Conservation (phyloP, 2,888 invertebrate genomes). For the Sicus ferrugineus region DNA sequence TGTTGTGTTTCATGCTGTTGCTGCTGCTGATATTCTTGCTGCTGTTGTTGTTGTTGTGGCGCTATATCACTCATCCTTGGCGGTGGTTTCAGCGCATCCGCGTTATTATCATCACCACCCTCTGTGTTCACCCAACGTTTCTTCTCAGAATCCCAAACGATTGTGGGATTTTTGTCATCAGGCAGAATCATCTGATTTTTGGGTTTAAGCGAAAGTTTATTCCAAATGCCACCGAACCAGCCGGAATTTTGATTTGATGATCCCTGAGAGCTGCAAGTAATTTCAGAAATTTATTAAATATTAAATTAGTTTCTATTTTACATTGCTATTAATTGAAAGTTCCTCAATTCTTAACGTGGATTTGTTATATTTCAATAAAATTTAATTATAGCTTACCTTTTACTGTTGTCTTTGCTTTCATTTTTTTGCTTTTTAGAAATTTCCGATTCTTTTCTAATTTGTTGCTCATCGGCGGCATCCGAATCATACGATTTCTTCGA, state of each 20-base stretch:
- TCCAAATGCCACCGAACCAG: slow-evolving; percentile 89
- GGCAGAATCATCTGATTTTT: slow-evolving; percentile 96
- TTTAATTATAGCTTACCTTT: slow-evolving; percentile 35
- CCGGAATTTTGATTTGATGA: slow-evolving; percentile 65
- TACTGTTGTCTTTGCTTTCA: slow-evolving; percentile 39
- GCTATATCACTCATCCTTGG: slow-evolving; percentile 73
- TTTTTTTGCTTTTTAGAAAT: slow-evolving; percentile 31
- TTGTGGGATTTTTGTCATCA: slow-evolving; percentile 91
- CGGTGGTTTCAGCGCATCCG: slow-evolving; percentile 69
- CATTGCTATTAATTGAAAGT: not conserved
- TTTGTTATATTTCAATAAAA: no score
- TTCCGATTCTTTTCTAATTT: slow-evolving; percentile 23
- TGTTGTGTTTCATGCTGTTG: slow-evolving; percentile 28
- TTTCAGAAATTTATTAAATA: not conserved
- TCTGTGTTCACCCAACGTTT: slow-evolving; percentile 89
- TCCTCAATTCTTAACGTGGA: not conserved
- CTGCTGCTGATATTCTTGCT: slow-evolving; percentile 36
- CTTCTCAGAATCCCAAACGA: slow-evolving; percentile 90
- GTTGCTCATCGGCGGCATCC: slow-evolving; percentile 42
- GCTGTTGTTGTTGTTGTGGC: slow-evolving; percentile 34
- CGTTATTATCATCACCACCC: slow-evolving; percentile 66
- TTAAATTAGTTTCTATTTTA: not conserved
- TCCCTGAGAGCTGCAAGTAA: slow-evolving; percentile 43
- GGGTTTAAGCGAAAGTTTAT: slow-evolving; percentile 80
- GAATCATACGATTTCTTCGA: slow-evolving; percentile 60